Conservation (phyloP, 1,140 invertebrate species). For the Nomia melanderi region DNA sequence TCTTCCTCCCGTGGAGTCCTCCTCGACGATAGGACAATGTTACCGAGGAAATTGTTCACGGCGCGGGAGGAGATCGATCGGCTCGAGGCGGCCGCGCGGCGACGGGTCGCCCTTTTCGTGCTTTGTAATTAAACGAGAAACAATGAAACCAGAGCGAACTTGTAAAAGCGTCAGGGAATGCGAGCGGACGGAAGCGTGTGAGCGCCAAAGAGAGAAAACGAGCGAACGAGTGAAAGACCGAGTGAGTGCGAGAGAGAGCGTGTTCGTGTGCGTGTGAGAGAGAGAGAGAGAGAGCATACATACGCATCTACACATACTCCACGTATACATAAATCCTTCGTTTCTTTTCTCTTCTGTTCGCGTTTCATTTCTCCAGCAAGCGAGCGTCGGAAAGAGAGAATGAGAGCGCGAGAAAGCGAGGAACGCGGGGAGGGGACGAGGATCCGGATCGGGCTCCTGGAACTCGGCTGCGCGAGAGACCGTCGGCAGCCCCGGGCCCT, state of each 20-base stretch:
- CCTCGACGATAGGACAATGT: background rate
- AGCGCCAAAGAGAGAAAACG: background rate
- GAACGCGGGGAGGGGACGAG: background rate
- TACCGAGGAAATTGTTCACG: background rate
- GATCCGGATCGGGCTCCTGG: too few species aligned
- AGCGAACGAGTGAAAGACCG: too few species aligned
- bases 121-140: constrained; percentile 62
- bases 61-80: constrained; percentile 11
- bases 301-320: constrained; percentile 32
- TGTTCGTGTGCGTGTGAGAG: too few species aligned
- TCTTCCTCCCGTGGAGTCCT: background rate
- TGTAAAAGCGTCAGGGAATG: background rate
- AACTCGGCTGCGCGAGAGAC: background rate
- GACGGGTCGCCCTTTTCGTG: constrained; percentile 38
- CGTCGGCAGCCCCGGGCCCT: constrained; percentile 29
- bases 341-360: constrained; percentile 38
- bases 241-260: background rate
- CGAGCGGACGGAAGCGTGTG: background rate
- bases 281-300: background rate
- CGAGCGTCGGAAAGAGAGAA: background rate
- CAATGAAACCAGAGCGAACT: background rate
- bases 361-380: constrained; percentile 19
- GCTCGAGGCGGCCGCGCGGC: constrained; percentile 13
- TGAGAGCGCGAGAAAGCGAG: background rate
- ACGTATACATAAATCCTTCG: constrained; percentile 36